A percentile compares a stretch with the other conserved stretches of the same genome.
These are phyloP conservation scores for Anastrepha obliqua DNA, from an alignment of 1,140 invertebrate species.

Conservation along the genomic window DNA sequence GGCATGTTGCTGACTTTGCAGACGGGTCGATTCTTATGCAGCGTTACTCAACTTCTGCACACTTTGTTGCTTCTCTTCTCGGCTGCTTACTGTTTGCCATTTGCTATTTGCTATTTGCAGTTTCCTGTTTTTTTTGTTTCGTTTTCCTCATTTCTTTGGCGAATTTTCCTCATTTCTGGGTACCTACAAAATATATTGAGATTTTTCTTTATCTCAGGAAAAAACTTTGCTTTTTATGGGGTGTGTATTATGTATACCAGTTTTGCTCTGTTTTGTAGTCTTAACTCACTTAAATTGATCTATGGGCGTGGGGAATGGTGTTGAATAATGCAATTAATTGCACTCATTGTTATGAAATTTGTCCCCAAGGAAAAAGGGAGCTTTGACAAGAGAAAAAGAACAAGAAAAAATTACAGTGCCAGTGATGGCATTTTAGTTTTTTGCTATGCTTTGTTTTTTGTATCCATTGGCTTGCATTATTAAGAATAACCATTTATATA, in stretches of 20 bases:
- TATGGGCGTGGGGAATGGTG: constrained; percentile 4
- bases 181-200: constrained; percentile 5
- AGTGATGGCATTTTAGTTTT: constrained; percentile 9
- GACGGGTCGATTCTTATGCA: constrained; percentile 28
- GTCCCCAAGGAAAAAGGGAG: constrained; percentile 11
- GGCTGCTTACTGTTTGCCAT: not conserved
- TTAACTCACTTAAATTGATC: constrained; percentile 15
- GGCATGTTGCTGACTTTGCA: constrained; percentile 10
- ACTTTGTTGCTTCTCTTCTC: not conserved
- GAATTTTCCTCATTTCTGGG: not conserved
- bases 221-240: not conserved
- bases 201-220: not conserved
- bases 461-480: not conserved
- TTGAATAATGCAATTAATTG: constrained; percentile 52
- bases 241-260: not conserved
- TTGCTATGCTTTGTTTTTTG: not conserved
- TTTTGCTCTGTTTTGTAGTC: not conserved
- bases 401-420: not conserved
- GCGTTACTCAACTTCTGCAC: not conserved
- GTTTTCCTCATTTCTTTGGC: not conserved
- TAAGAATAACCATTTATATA: not conserved
- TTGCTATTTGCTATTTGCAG: not conserved
- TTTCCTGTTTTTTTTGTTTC: not conserved
- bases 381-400: not conserved
- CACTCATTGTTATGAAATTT: constrained; percentile 47